Evolutionary conservation across 2,113 vertebrate genomes (phyloP).

Genomic region (Bufo gargarizans): DNA sequence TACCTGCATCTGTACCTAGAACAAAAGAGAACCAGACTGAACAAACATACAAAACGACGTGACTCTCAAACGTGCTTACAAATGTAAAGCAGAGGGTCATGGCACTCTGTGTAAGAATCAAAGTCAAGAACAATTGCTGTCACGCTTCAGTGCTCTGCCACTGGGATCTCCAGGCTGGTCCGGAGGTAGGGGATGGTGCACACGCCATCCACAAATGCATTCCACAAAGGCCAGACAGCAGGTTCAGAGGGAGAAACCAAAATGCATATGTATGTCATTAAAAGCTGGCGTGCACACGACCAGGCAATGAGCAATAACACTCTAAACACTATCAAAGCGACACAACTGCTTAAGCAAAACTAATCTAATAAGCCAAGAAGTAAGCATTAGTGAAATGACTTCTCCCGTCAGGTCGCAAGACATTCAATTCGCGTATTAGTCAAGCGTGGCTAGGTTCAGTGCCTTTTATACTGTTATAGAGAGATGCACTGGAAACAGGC

Average conservation of each 20-base stretch:
- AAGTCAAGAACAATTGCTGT: constrained; percentile 8
- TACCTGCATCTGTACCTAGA: neutral
- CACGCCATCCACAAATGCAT: neutral
- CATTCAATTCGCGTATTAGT: constrained; percentile 19
- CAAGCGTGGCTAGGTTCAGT: constrained; percentile 11
- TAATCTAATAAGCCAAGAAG: constrained; percentile 28
- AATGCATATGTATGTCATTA: neutral
- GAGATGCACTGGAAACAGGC: neutral
- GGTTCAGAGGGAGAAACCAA: neutral
- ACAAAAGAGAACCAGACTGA: constrained; percentile 26
- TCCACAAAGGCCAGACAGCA: neutral
- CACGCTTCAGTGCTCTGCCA: constrained; percentile 13
- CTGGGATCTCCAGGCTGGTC: constrained; percentile 14
- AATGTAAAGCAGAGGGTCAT: constrained; percentile 26
- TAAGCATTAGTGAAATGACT: constrained; percentile 7
- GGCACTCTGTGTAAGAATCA: constrained; percentile 20
- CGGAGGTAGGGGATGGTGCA: neutral
- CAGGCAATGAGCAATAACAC: neutral
- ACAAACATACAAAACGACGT: neutral
- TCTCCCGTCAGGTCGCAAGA: constrained; percentile 36
- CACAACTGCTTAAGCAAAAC: constrained; percentile 22
- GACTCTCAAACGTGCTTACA: constrained; percentile 13
- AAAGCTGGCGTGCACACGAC: neutral
- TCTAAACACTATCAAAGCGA: constrained; percentile 1
- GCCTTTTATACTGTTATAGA: neutral